Percentiles rank a stretch among this genome's conserved stretches.
Conservation (phyloP, 1,140 invertebrate species). For the Ostrea edulis region DNA sequence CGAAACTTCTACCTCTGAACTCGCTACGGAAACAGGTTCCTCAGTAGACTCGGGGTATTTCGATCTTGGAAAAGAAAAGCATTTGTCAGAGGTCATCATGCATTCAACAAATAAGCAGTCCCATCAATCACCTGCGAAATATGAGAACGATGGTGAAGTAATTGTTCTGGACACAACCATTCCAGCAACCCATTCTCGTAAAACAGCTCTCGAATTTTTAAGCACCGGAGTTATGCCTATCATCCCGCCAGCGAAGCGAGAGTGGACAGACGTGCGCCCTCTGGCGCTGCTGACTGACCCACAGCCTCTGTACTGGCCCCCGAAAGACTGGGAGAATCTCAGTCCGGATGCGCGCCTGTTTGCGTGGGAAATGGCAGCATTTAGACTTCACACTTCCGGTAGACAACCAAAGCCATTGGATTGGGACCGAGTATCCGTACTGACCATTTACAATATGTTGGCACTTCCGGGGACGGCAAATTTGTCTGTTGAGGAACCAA, state of each 20-base stretch:
- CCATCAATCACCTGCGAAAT: neutral
- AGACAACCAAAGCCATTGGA: neutral
- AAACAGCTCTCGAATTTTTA: neutral
- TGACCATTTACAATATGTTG: conserved; percentile 8
- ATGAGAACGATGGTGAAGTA: conserved; percentile 3
- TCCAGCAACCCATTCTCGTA: neutral
- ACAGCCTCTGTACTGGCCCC: conserved; percentile 15
- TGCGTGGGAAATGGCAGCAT: conserved; percentile 25
- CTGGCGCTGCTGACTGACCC: conserved; percentile 1
- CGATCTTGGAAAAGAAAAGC: neutral
- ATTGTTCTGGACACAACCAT: neutral
- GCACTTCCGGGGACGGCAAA: neutral
- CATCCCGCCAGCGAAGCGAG: conserved; percentile 15
- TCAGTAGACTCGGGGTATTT: neutral
- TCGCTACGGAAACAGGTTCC: neutral
- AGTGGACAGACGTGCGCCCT: conserved; percentile 1
- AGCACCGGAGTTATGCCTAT: conserved; percentile 22
- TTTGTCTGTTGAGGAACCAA: neutral
- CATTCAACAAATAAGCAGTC: conserved; percentile 1
- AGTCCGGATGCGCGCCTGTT: conserved; percentile 13
- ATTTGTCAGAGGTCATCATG: neutral
- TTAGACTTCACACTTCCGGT: conserved; percentile 22
- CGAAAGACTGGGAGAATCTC: conserved; percentile 13
- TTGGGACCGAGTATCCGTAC: neutral
- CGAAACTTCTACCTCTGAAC: neutral